Evolutionary conservation across 2,113 vertebrate species (phyloP), one percentile per base, ranked within the genome.

Genomic region (Heterotilapia buettikoferi): DNA sequence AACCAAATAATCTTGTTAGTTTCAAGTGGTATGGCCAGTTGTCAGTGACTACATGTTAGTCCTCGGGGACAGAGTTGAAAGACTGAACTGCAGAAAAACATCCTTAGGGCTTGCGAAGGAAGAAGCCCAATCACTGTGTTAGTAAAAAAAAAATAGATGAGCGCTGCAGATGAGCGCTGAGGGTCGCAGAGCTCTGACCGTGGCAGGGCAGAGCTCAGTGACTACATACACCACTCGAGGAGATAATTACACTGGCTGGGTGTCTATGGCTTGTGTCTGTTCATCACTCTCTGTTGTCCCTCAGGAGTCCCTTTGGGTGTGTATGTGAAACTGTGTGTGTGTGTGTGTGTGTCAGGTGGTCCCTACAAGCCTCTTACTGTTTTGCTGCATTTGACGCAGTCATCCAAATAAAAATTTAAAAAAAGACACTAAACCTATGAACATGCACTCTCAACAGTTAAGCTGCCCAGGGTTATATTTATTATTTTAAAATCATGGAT

Each of bases 161-260:
- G n/a, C n/a, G 36, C 93, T 95, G 91, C 87, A 95, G 94, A 92
- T 59, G 36, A 84, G 84, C 73, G 87, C 85, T 82, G 86, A 93
- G 90, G 93, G 92, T 90, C 76, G 88, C 76, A 71, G 56, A 81
- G 85, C 76, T 68, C 86, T 89, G 94, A 89, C 92, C 92, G 81
- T 26, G 76, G 82, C 83, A 82, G 54, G 90, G 90, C 91, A 93
- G 73, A 89, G 88, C 92, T 85, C 83, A 83, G 85, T 86, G 92
- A 82, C 92, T 89, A 9, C 92, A 92, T 29, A 56, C 86, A 92
- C 61, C 91, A 96, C 96, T 94, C 89, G 89, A 93, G 95, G 95
- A 96, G 94, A 95, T 96, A 96, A 97, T 96, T 96, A 97, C 92
- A 90, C 61, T 54, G 86, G 84, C 92, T 88, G 88, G 89, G 82